Evolutionary conservation across 2,888 invertebrate genomes (phyloP).

Genomic region (Lissonota sp.): DNA sequence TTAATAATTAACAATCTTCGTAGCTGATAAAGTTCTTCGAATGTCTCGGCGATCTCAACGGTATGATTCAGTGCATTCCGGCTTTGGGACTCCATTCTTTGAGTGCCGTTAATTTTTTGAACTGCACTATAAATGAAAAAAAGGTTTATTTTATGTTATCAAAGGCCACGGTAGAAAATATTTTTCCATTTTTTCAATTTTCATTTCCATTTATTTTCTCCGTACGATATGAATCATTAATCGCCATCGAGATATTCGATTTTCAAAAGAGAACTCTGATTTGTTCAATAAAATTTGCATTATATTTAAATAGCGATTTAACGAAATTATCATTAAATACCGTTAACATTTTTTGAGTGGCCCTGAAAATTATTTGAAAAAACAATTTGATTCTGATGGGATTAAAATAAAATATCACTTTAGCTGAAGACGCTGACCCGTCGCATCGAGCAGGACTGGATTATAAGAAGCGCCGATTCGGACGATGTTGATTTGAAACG

Average conservation of each 20-base stretch:
- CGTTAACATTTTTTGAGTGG: background rate
- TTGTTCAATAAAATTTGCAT: background rate
- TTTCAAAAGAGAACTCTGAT: background rate
- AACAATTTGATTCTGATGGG: background rate
- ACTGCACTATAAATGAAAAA: constrained; percentile 41
- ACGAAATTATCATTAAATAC: too few relatives aligned
- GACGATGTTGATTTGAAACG: constrained; percentile 22
- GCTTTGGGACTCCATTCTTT: constrained; percentile 34
- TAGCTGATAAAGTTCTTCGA: constrained; percentile 48
- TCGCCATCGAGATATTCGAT: too few relatives aligned
- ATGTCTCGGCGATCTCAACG: constrained; percentile 27
- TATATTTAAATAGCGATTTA: background rate
- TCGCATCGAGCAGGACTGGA: constrained; percentile 34
- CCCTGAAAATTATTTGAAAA: background rate
- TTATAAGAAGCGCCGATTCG: background rate
- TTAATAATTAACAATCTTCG: too few relatives aligned
- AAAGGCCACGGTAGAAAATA: too few relatives aligned
- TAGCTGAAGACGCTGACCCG: constrained; percentile 36
- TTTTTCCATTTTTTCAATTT: too few relatives aligned
- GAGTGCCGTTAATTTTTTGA: constrained; percentile 37
- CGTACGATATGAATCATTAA: too few relatives aligned
- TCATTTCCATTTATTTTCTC: too few relatives aligned
- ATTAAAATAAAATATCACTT: background rate
- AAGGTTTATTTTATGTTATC: constrained; percentile 22
- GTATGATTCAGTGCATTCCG: constrained; percentile 48